Conservation (phyloP, 2,888 invertebrate genomes). For the Drosophila atroscutellata region DNA sequence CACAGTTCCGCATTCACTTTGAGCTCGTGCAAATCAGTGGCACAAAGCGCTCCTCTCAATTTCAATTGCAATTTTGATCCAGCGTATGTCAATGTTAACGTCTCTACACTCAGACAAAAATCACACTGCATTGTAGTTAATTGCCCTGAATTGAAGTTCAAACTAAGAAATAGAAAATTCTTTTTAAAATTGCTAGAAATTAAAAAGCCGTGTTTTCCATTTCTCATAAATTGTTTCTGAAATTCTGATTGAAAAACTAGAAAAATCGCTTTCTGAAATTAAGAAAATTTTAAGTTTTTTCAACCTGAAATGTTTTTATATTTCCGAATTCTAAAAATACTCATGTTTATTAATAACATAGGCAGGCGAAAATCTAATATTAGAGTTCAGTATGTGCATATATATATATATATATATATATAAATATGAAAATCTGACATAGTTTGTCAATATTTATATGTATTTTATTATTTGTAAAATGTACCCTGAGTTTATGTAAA, state of each 20-base stretch:
- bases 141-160: accelerated
- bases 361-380: not conserved
- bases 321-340: not conserved
- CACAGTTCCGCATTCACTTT: conserved; percentile 30
- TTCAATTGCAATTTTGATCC: conserved; percentile 36
- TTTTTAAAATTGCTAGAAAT: accelerated
- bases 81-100: conserved; percentile 60
- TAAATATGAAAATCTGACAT: not conserved
- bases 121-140: not conserved
- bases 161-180: not conserved
- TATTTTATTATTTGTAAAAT: not conserved
- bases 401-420: not conserved
- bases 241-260: not conserved
- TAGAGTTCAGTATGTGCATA: not conserved
- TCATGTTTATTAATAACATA: not conserved
- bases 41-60: conserved; percentile 48
- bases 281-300: not conserved
- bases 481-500: not conserved
- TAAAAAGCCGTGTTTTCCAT: not conserved
- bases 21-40: conserved; percentile 19
- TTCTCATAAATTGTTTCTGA: no score
- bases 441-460: not conserved
- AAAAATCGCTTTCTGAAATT: not conserved
- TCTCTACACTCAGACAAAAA: conserved; percentile 14
- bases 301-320: not conserved